These are phyloP conservation scores for Hylaea fasciaria DNA, from an alignment of 2,888 invertebrate genomes.

Conservation along the genomic window DNA sequence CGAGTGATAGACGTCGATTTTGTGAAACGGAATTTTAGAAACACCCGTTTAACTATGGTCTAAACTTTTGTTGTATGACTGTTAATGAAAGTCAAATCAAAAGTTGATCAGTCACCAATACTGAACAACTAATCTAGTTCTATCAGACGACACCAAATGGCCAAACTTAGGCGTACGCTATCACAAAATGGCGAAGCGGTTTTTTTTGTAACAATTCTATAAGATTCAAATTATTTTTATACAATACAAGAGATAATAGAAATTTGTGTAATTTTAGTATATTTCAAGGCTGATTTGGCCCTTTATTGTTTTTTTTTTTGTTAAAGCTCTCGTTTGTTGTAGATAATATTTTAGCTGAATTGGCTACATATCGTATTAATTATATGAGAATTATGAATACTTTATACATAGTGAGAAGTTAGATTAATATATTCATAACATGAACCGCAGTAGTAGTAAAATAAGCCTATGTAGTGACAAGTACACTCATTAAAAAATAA, in stretches of 20 bases:
- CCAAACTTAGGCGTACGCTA: slow-evolving; percentile 9
- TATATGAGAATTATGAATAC: background rate
- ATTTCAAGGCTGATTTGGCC: slow-evolving; percentile 15
- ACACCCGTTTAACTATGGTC: no score
- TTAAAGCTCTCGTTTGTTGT: background rate
- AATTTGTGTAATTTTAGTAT: background rate
- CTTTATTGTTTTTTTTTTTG: no score
- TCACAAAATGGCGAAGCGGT: slow-evolving; percentile 7
- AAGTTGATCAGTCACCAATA: background rate
- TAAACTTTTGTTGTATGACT: no score
- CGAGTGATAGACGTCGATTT: no score
- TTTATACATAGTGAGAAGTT: no score
- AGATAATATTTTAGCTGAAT: background rate
- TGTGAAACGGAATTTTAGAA: no score
- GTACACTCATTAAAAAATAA: no score
- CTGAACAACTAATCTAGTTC: no score
- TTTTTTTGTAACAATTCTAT: slow-evolving; percentile 1
- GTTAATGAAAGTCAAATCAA: background rate
- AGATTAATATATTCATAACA: no score
- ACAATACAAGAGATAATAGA: slow-evolving; percentile 4
- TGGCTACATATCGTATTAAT: background rate
- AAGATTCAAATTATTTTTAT: slow-evolving; percentile 5
- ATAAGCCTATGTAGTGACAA: no score
- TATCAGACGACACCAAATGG: no score
- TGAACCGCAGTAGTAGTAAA: no score